Evolutionary conservation across 2,888 invertebrate species (phyloP).

Genomic region (Ormyrus nitidulus): DNA sequence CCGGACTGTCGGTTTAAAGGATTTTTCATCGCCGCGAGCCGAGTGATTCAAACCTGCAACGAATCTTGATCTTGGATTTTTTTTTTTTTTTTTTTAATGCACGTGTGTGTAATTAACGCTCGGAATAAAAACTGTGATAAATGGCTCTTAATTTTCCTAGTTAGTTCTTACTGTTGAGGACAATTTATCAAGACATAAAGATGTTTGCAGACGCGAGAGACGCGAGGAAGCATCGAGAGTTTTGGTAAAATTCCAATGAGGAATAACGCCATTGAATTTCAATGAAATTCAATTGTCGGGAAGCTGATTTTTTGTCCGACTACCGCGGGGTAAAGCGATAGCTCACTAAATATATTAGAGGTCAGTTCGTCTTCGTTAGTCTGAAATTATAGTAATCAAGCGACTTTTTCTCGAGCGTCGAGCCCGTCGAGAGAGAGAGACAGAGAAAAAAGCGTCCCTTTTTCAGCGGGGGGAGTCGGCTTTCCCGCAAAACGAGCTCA

Average conservation of each 20-base stretch:
- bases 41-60: no score
- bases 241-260: no score
- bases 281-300: no score
- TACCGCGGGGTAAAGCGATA: neutral
- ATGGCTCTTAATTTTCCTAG: neutral
- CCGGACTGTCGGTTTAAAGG: no score
- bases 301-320: neutral
- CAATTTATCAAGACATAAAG: neutral
- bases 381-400: neutral
- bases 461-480: neutral
- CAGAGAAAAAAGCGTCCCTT: no score
- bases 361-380: neutral
- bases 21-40: no score
- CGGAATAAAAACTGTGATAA: neutral
- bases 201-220: no score
- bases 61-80: no score
- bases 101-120: neutral
- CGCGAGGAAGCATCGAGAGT: no score
- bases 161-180: no score
- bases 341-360: neutral
- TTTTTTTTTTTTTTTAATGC: no score
- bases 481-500: conserved; percentile 26
- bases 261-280: no score
- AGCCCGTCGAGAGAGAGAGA: neutral
- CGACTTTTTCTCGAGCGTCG: neutral